Evolutionary conservation across 2,797 vertebrate species (phyloP), one percentile per base, ranked within the genome.

Genomic region (Phataginus tricuspis): DNA sequence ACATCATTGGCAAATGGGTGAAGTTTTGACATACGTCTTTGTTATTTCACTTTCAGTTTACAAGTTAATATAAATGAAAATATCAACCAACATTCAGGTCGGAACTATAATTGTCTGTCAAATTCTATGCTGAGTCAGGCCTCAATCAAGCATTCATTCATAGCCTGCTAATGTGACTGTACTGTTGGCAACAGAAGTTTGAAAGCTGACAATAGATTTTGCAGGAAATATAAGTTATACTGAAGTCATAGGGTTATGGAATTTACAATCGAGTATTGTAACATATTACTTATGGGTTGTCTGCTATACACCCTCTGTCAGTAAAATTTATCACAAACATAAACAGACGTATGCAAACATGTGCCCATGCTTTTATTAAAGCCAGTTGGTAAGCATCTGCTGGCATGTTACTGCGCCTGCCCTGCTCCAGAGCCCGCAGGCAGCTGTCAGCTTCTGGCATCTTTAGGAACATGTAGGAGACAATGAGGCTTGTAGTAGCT

Each of bases 1-100:
- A 19, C 1, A 3, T 82, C 27, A 4, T 66, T 51, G 80, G 55
- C 10, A 25, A 51, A 37, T 10, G 69, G 91, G 64, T 25, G 55
- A 45, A 79, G 49, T 37, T 90, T 66, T 80, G 92, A 96, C 90
- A 63, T 2, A 12, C 6, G 92, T 59, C 86, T 89, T 77, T 59
- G 78, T 68, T 45, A 71, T 74, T 37, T 89, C 42, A 6, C 57
- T 80, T 55, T 66, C 31, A 7, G 75, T 25, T 80, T 29, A 31
- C 55, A 11, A 3, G 25, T 39, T 72, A 68, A 68, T 39, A 25
- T 4, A 86, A 53, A 78, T 80, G 75, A 85, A 96, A 91, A 91
- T 18, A 90, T 12, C 87, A 85, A 27, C 90, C 77, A 31, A 23
- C 71, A 19, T 49, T 78, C 71, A 2, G 45, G 68, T 61, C 4